Percentiles rank a stretch among this genome's conserved stretches.
Conservation (phyloP, 1,140 invertebrate genomes). For the Rhyacophila brunnea region DNA sequence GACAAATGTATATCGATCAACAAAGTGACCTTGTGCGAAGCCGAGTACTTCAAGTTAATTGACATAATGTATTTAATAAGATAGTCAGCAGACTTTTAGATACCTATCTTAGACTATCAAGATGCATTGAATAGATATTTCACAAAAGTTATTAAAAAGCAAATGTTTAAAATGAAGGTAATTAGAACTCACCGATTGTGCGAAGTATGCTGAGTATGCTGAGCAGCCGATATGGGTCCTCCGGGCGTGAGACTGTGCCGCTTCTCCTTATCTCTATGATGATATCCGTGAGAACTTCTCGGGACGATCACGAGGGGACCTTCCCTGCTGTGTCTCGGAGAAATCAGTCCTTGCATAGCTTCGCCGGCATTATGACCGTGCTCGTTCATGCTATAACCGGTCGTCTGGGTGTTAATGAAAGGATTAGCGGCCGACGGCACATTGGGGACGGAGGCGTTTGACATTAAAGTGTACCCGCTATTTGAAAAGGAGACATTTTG, state of each 20-base stretch:
- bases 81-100: too few species aligned
- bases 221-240: constrained; percentile 46
- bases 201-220: constrained; percentile 46
- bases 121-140: too few species aligned
- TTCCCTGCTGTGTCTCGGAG: constrained; percentile 17
- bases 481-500: constrained; percentile 11
- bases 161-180: too few species aligned
- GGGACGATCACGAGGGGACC: constrained; percentile 4
- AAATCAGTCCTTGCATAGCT: constrained; percentile 1
- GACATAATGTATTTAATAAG: too few species aligned
- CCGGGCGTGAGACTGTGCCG: constrained; percentile 68
- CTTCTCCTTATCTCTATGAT: constrained; percentile 60
- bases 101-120: too few species aligned
- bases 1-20: too few species aligned
- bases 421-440: background rate
- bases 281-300: constrained; percentile 34
- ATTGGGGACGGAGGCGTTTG: background rate
- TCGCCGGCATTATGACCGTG: background rate
- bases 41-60: too few species aligned
- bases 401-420: background rate
- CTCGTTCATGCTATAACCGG: constrained; percentile 1
- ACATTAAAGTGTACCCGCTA: constrained; percentile 15
- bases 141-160: too few species aligned
- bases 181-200: constrained; percentile 47
- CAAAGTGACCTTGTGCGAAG: too few species aligned